Base-by-base conservation (phyloP, 1,140 invertebrate genomes). In the Pristionchus pacificus region DNA sequence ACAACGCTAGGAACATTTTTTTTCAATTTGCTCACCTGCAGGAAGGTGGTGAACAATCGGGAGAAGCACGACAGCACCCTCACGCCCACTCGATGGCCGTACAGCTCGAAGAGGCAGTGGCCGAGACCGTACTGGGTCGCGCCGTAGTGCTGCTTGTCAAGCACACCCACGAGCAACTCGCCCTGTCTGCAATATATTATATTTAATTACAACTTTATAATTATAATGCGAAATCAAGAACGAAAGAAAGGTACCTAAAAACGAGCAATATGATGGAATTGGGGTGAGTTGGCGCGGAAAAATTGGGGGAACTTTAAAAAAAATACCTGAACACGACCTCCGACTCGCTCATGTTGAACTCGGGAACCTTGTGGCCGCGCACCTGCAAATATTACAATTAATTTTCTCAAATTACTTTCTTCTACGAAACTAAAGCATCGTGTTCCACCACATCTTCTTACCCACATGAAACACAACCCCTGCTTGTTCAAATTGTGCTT, bases 121-220 rank as follows among this genome's bases (percentile, higher is more conserved):
- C 82, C 82, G 14, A 99, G 87, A 78, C 95, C 92, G 85, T 91
- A 97, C 2, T 91, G 89, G 0, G 95, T 95, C 0, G 95, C 90
- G 25, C 97, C 97, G 85, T 93, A 95, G 82, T 97, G 95, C 32
- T 90, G 91, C 86, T 99, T 99, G 85, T 99, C 97, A 49, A 99
- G 86, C n/a, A 99, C 90, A 2, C 97, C 97, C 78, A 87, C 89
- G 0, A 98, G 81, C 10, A 99, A 85, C 85, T 98, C 91, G 6
- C 95, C 95, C 65, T 90, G 87, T 28, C 79, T 79, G 58, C 30
- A 77, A 77, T 25, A 6, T 28, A 74, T 55, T 76, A 60, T 33
- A 75, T n/a, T 65, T 70, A 1, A 27, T 58, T 55, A 73, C 25
- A 1, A 75, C 19, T 55, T 75, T 14, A 32, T 27, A 19, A 25